Evolutionary conservation across 2,113 vertebrate species (phyloP).

Genomic region (Arizona elegans): DNA sequence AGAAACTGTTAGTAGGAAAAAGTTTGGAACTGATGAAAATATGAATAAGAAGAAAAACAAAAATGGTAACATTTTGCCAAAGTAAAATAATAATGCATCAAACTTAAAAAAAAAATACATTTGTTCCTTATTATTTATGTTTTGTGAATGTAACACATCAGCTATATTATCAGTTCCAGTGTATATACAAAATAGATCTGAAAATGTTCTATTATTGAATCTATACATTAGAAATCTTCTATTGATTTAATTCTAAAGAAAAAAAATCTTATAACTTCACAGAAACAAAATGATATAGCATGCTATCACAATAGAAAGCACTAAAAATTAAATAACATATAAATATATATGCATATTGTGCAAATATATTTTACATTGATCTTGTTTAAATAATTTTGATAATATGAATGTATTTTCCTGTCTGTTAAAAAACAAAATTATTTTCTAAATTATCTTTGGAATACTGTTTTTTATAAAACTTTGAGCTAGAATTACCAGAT

Average conservation of each 20-base stretch:
- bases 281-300: conserved; percentile 72
- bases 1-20: conserved; percentile 67
- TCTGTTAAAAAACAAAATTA: conserved; percentile 32
- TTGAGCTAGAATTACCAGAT: background rate
- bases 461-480: conserved; percentile 45
- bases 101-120: conserved; percentile 44
- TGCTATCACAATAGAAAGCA: conserved; percentile 74
- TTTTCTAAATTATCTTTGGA: conserved; percentile 60
- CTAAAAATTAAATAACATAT: conserved; percentile 70
- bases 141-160: conserved; percentile 58
- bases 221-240: conserved; percentile 60
- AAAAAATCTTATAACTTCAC: conserved; percentile 66
- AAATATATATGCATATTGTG: conserved; percentile 68
- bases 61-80: conserved; percentile 50
- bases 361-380: conserved; percentile 75
- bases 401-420: conserved; percentile 47
- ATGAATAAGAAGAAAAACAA: conserved; percentile 49
- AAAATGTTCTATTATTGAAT: conserved; percentile 67
- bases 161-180: conserved; percentile 42
- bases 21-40: conserved; percentile 56
- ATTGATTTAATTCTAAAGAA: conserved; percentile 63
- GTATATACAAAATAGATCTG: conserved; percentile 66
- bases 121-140: conserved; percentile 48
- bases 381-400: conserved; percentile 68
- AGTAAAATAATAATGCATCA: conserved; percentile 42